These are phyloP conservation scores for Saturnia japonica DNA, from an alignment of 2,888 invertebrate genomes.

Conservation along the genomic window DNA sequence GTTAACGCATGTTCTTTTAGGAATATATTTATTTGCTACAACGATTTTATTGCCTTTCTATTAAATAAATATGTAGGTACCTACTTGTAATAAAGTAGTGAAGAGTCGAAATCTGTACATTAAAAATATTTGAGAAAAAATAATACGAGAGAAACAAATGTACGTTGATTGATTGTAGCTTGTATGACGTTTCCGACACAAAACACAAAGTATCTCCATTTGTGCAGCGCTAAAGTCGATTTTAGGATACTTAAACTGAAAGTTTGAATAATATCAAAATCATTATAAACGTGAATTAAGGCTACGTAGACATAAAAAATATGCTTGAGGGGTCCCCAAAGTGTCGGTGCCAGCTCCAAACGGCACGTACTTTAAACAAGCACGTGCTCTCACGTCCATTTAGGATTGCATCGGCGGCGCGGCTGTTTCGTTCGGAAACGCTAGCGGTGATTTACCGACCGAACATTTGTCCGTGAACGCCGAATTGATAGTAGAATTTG, in stretches of 20 bases:
- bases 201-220: too few species aligned
- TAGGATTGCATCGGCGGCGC: slow-evolving; percentile 35
- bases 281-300: background rate
- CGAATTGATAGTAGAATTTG: slow-evolving; percentile 26
- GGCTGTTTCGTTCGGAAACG: slow-evolving; percentile 42
- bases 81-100: too few species aligned
- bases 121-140: too few species aligned
- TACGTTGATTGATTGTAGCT: too few species aligned
- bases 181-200: too few species aligned
- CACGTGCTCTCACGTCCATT: slow-evolving; percentile 47
- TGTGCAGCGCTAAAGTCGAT: too few species aligned
- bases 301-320: background rate
- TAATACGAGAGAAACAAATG: too few species aligned
- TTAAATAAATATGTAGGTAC: too few species aligned
- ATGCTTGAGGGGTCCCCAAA: slow-evolving; percentile 9
- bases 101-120: too few species aligned
- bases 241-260: background rate
- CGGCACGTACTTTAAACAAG: slow-evolving; percentile 34
- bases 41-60: background rate
- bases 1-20: background rate
- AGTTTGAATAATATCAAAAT: slow-evolving; percentile 13
- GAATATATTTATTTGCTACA: background rate
- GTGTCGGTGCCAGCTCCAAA: background rate
- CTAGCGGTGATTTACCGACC: slow-evolving; percentile 51
- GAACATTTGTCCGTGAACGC: slow-evolving; percentile 49